A percentile compares a stretch with the other conserved stretches of the same genome.
Conservation (phyloP, 2,797 vertebrate genomes). For the Sebastes trivittatus region DNA sequence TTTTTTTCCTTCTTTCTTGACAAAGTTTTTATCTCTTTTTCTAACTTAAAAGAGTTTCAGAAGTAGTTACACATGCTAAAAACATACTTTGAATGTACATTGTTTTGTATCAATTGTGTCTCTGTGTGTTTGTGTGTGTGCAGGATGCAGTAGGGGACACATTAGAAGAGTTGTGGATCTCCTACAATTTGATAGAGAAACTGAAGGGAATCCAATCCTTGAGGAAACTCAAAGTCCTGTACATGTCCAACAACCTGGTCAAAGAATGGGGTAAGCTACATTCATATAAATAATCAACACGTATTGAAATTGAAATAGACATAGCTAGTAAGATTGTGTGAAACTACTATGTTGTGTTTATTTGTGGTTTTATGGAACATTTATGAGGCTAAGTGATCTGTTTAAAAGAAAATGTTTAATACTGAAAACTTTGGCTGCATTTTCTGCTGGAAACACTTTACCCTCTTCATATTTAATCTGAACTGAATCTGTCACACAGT, state of each 20-base stretch:
- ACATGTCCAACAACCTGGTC: slow-evolving; percentile 98
- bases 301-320: neutral
- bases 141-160: slow-evolving; percentile 94
- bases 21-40: neutral
- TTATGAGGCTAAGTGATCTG: neutral
- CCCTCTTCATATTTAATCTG: neutral
- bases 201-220: slow-evolving; percentile 92
- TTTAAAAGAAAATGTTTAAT: neutral
- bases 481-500: neutral
- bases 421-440: neutral
- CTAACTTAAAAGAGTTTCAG: neutral
- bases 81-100: neutral
- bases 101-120: neutral
- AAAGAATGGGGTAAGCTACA: slow-evolving; percentile 93
- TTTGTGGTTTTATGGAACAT: neutral
- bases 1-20: neutral
- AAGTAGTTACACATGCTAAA: neutral
- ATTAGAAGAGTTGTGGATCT: slow-evolving; percentile 96
- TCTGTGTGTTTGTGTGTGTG: slow-evolving; percentile 32
- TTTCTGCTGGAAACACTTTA: neutral
- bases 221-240: slow-evolving; percentile 93
- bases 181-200: slow-evolving; percentile 96
- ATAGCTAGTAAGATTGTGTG: neutral
- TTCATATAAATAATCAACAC: neutral
- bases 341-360: neutral